A percentile compares a stretch with the other conserved stretches of the same genome.
phyloP scores from a whole-genome alignment of 2,888 invertebrate genomes.

The Oligia latruncula region DNA sequence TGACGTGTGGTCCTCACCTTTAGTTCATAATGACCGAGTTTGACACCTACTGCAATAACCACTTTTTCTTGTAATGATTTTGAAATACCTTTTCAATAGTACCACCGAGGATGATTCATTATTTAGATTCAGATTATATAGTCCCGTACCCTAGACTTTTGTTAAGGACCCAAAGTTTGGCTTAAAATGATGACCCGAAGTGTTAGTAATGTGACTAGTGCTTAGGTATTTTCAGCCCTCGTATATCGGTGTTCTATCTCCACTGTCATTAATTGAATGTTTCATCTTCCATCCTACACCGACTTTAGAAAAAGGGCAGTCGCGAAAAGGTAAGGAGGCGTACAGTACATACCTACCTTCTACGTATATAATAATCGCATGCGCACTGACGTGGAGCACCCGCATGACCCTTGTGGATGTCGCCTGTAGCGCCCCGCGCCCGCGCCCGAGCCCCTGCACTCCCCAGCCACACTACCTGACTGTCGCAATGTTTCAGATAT shows the following conservation, averaged over 20 bases:
- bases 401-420: slow-evolving; percentile 85
- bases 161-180: slow-evolving; percentile 40
- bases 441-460: slow-evolving; percentile 66
- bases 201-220: slow-evolving; percentile 60
- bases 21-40: slow-evolving; percentile 44
- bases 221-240: slow-evolving; percentile 68
- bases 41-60: slow-evolving; percentile 23
- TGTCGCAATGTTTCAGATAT: slow-evolving; percentile 74
- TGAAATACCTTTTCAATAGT: slow-evolving; percentile 11
- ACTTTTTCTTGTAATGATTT: slow-evolving; percentile 16
- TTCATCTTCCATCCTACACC: slow-evolving; percentile 89
- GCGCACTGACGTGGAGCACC: slow-evolving; percentile 84
- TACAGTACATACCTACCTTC: slow-evolving; percentile 67
- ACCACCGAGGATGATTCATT: slow-evolving; percentile 17
- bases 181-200: slow-evolving; percentile 38
- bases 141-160: slow-evolving; percentile 40
- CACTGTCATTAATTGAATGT: slow-evolving; percentile 89
- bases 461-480: slow-evolving; percentile 61
- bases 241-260: slow-evolving; percentile 79
- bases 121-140: slow-evolving; percentile 35
- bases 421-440: slow-evolving; percentile 68
- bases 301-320: slow-evolving; percentile 95
- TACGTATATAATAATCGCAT: slow-evolving; percentile 79
- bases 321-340: slow-evolving; percentile 94
- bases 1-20: slow-evolving; percentile 47